These are phyloP conservation scores for Lycocerus yunnanus DNA, from an alignment of 2,888 invertebrate genomes.

Conservation along the genomic window DNA sequence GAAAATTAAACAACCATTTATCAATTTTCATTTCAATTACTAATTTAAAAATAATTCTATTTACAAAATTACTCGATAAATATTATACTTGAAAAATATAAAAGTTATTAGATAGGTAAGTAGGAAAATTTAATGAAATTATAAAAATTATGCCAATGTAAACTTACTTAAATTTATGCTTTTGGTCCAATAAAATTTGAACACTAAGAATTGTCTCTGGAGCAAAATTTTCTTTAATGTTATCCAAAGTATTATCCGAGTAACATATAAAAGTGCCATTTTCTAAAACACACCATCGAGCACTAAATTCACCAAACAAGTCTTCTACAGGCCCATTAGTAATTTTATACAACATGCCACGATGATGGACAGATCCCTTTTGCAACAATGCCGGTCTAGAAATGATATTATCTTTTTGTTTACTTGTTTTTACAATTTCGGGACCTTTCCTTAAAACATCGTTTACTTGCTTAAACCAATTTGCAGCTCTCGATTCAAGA, in stretches of 20 bases:
- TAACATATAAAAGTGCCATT: constrained; percentile 76
- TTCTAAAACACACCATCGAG: constrained; percentile 72
- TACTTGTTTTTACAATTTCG: constrained; percentile 53
- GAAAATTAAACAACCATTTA: background rate
- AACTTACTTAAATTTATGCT: constrained; percentile 54
- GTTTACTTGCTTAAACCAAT: constrained; percentile 51
- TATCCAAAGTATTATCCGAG: constrained; percentile 70
- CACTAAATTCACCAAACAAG: constrained; percentile 75
- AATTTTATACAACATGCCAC: constrained; percentile 65
- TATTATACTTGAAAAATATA: background rate
- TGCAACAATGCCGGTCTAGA: constrained; percentile 60
- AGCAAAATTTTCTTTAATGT: constrained; percentile 71
- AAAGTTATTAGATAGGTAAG: background rate
- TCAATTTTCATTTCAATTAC: background rate
- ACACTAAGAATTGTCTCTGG: constrained; percentile 69
- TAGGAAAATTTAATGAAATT: background rate
- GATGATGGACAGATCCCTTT: constrained; percentile 59
- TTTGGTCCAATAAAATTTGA: constrained; percentile 64
- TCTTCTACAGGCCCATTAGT: constrained; percentile 70
- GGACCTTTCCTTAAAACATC: constrained; percentile 61
- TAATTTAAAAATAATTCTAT: background rate
- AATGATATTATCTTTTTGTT: constrained; percentile 50
- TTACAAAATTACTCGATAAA: background rate
- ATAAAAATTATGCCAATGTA: background rate
- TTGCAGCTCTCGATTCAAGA: constrained; percentile 54